Evolutionary conservation across 2,888 invertebrate species (phyloP), one percentile per base, ranked within the genome.

Genomic region (Thymelicus sylvestris): DNA sequence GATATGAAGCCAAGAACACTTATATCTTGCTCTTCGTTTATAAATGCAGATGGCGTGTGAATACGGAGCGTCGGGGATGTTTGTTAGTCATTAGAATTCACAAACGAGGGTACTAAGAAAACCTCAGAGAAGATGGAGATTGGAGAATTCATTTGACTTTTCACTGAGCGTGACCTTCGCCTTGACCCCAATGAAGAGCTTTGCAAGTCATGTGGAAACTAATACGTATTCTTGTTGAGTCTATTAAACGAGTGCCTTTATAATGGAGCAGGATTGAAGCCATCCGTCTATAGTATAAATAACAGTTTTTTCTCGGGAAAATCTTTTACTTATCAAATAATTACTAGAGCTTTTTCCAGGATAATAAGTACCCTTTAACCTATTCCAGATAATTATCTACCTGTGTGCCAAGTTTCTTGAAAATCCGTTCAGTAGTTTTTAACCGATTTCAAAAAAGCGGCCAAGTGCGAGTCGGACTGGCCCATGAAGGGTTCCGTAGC

Each of bases 41-140:
- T 19, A 52, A 47, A 52, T 52, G 50, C 50, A 52, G 50, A 52
- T 52, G 31, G 6, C 38, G 57, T 57, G 57, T 57, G 31, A 57
- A 57, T 38, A 12, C 31, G 13, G 12, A 1, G 12, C 19, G 57
- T 38, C 7, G 6, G 7, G 7, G 13, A 57, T 57, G 57, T 57
- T 57, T 57, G 57, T 57, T 38, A 12, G 57, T 57, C 57, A 57
- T 57, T 57, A 57, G 57, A 13, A 38, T 57, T 57, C 57, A 57
- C 57, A 57, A 19, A 31, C 57, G 31, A 10, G 31, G 7, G 31
- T 38, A 38, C 57, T 57, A 13, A 57, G 13, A 57, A 57, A 57
- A 57, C 57, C 31, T 57, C 31, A 57, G 38, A 57, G 13, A 38
- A 57, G 57, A 57, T 57, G 57, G 13, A 57, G 57, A 57, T 57